phyloP scores from a whole-genome alignment of 1,140 invertebrate species.

The Agraylea sexmaculata region DNA sequence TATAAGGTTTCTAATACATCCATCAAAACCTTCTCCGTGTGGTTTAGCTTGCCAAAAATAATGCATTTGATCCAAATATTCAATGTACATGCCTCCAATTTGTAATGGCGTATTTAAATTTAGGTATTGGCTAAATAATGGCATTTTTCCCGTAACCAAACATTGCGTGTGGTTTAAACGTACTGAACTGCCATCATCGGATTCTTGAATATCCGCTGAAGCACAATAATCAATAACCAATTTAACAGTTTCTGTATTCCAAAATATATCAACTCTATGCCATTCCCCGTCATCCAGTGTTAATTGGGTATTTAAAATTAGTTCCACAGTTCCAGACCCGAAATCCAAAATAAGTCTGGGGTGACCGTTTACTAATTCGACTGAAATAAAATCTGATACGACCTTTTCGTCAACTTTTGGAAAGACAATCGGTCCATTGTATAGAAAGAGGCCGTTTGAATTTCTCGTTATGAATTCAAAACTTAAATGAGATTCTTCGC shows the following conservation, averaged over 20 bases:
- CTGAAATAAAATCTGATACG: slow-evolving; percentile 50
- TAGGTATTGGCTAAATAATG: slow-evolving; percentile 53
- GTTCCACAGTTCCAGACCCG: slow-evolving; percentile 50
- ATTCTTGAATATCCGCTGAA: slow-evolving; percentile 38
- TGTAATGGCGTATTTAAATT: slow-evolving; percentile 58
- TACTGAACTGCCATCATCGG: slow-evolving; percentile 41
- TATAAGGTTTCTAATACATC: slow-evolving; percentile 88
- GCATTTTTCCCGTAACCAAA: slow-evolving; percentile 45
- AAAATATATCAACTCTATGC: slow-evolving; percentile 57
- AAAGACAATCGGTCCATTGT: slow-evolving; percentile 55
- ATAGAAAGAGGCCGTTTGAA: slow-evolving; percentile 50
- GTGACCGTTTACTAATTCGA: slow-evolving; percentile 51
- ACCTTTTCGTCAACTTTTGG: slow-evolving; percentile 40
- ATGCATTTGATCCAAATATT: slow-evolving; percentile 70
- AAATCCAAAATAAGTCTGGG: slow-evolving; percentile 55
- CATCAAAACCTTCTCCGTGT: slow-evolving; percentile 78
- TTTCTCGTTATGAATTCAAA: slow-evolving; percentile 54
- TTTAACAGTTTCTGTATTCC: slow-evolving; percentile 46
- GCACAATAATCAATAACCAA: slow-evolving; percentile 55
- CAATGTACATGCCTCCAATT: slow-evolving; percentile 37
- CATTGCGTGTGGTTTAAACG: slow-evolving; percentile 47
- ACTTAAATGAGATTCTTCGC: slow-evolving; percentile 52
- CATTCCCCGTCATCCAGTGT: slow-evolving; percentile 52
- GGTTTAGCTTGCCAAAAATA: slow-evolving; percentile 81
- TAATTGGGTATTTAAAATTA: slow-evolving; percentile 43